These are phyloP conservation scores for Shargacucullia verbasci DNA, from an alignment of 2,888 invertebrate species.

Conservation along the genomic window DNA sequence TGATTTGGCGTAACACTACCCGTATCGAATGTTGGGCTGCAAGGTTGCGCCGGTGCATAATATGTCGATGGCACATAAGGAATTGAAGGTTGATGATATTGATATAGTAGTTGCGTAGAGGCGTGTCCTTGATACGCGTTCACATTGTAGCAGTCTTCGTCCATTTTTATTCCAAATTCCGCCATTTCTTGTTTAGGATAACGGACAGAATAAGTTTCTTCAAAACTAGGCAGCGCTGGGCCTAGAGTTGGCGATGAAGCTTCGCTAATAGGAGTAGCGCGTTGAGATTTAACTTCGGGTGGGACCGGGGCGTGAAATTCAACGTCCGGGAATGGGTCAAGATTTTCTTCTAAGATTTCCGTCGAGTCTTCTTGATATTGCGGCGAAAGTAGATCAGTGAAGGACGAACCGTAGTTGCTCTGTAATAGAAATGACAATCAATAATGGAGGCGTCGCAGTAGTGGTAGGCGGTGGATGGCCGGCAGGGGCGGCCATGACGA, in stretches of 20 bases:
- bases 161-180: conserved; percentile 94
- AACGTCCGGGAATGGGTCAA: conserved; percentile 93
- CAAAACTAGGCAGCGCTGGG: conserved; percentile 94
- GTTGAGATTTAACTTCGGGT: conserved; percentile 81
- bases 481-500: conserved; percentile 76
- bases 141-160: conserved; percentile 94
- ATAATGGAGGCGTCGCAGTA: conserved; percentile 79
- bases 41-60: conserved; percentile 89
- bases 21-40: conserved; percentile 86
- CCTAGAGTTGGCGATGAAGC: conserved; percentile 84
- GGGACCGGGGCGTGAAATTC: conserved; percentile 86
- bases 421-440: conserved; percentile 87
- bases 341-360: conserved; percentile 92
- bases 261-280: conserved; percentile 81
- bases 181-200: conserved; percentile 91
- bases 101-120: conserved; percentile 89
- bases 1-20: conserved; percentile 87
- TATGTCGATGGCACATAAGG: conserved; percentile 89
- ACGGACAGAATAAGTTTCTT: conserved; percentile 95
- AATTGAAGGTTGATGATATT: conserved; percentile 89
- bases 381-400: conserved; percentile 93
- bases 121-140: conserved; percentile 89
- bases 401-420: conserved; percentile 94
- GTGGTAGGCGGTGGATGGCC: conserved; percentile 77
- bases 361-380: conserved; percentile 93